phyloP scores from a whole-genome alignment of 2,113 vertebrate species.

The Leucopsar rothschildi region DNA sequence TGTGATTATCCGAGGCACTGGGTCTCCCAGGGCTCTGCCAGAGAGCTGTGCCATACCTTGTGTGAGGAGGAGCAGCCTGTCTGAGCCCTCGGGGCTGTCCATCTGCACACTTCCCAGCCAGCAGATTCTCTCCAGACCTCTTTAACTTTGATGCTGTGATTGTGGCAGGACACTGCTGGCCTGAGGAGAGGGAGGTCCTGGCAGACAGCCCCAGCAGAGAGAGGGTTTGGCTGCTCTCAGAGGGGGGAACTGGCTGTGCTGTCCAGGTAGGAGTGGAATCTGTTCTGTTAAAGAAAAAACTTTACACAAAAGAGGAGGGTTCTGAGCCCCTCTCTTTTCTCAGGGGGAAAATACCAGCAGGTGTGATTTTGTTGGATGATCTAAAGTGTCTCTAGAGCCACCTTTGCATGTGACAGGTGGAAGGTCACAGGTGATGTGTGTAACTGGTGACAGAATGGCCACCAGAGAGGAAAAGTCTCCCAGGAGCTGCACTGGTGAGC shows the following conservation, averaged over 20 bases:
- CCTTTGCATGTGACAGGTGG: neutral
- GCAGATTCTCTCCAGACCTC: neutral
- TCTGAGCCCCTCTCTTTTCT: neutral
- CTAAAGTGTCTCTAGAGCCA: neutral
- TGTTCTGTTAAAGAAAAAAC: neutral
- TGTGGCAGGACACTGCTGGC: neutral
- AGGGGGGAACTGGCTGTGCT: neutral
- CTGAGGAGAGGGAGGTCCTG: neutral
- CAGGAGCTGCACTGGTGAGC: neutral
- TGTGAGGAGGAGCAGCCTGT: neutral
- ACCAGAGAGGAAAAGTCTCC: neutral
- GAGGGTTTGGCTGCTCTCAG: neutral
- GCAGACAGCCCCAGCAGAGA: neutral
- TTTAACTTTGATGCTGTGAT: neutral
- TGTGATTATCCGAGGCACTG: neutral
- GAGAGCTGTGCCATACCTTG: neutral
- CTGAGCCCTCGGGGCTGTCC: conserved; percentile 13
- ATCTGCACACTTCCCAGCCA: neutral
- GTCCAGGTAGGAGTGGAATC: neutral
- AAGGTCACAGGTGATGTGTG: neutral
- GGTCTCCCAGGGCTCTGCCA: neutral
- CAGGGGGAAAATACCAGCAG: neutral
- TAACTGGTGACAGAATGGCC: neutral
- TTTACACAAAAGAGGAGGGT: fast-evolving
- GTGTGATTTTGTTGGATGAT: neutral